Conservation (phyloP, 1,140 invertebrate genomes). For the Harpegnathos saltator region DNA sequence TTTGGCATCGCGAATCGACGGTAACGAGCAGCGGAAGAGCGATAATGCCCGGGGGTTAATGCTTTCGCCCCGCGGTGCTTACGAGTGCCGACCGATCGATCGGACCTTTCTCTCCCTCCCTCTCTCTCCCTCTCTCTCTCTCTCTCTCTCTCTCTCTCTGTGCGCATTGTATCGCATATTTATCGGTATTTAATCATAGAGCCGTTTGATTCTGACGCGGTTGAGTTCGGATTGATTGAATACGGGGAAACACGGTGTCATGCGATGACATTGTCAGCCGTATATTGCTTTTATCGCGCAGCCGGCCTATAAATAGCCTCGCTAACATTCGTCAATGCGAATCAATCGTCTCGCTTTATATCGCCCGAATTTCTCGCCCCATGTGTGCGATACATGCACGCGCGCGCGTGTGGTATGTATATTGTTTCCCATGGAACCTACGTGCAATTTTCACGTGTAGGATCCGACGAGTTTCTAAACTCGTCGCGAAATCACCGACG, state of each 20-base stretch:
- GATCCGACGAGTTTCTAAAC: too few species aligned
- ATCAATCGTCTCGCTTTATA: conserved; percentile 36
- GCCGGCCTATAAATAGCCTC: conserved; percentile 19
- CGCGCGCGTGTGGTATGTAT: too few species aligned
- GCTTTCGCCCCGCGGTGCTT: conserved; percentile 7
- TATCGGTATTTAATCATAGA: conserved; percentile 54
- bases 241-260: conserved; percentile 22
- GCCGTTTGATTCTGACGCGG: conserved; percentile 31
- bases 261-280: conserved; percentile 39
- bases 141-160: background rate
- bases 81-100: conserved; percentile 22
- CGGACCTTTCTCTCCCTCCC: too few species aligned
- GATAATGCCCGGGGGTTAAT: conserved; percentile 11
- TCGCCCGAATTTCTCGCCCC: background rate
- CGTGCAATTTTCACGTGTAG: too few species aligned
- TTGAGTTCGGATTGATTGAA: conserved; percentile 44
- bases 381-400: too few species aligned
- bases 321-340: conserved; percentile 25
- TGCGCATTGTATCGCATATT: conserved; percentile 35
- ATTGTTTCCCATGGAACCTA: too few species aligned
- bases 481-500: too few species aligned
- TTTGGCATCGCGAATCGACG: background rate
- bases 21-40: background rate
- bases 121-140: too few species aligned
- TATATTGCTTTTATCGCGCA: conserved; percentile 40